These are phyloP conservation scores for Grapholita molesta DNA, from an alignment of 1,140 invertebrate species.

Conservation along the genomic window DNA sequence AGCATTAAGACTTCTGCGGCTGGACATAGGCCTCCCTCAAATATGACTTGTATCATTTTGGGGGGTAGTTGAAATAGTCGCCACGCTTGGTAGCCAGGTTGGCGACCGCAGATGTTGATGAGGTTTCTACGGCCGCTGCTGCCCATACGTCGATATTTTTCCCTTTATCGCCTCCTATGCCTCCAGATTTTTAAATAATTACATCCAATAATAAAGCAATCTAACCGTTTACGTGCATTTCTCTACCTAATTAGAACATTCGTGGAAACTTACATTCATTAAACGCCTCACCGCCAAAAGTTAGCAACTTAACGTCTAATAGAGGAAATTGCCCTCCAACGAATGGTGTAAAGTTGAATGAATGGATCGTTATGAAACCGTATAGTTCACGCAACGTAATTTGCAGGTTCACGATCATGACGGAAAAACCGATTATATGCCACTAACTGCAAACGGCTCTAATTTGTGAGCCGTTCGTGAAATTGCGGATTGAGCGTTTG, in stretches of 20 bases:
- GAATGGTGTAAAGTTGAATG: background rate
- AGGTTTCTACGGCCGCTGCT: no score
- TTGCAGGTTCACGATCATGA: background rate
- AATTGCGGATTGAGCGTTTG: background rate
- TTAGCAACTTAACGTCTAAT: background rate
- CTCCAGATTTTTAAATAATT: no score
- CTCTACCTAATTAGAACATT: background rate
- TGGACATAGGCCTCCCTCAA: no score
- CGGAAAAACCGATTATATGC: background rate
- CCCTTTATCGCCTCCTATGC: no score
- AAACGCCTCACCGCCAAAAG: background rate
- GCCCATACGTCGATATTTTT: no score
- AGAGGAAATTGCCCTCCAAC: background rate
- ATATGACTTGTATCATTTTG: no score
- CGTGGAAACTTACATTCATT: background rate
- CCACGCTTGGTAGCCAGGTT: no score
- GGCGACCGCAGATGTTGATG: no score
- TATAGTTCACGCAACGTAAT: background rate
- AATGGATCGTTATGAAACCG: background rate
- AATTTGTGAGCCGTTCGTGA: background rate
- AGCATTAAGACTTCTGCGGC: no score
- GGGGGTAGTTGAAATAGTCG: no score
- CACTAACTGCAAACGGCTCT: background rate
- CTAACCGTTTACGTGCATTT: background rate
- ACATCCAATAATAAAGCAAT: background rate